These are phyloP conservation scores for Rhabdomys pumilio DNA, from an alignment of 2,797 vertebrate genomes.

Conservation along the genomic window DNA sequence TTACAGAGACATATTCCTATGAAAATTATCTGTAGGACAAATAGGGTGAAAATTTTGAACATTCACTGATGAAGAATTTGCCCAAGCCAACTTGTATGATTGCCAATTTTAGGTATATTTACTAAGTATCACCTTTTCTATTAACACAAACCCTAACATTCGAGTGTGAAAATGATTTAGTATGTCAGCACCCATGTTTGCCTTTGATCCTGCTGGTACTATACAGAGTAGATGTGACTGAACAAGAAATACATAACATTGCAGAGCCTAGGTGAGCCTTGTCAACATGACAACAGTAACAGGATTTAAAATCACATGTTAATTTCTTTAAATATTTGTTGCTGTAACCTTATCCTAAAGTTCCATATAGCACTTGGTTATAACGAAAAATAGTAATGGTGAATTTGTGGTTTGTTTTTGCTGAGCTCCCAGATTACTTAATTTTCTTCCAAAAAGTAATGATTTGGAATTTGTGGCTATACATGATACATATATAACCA, in stretches of 20 bases:
- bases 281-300: not conserved
- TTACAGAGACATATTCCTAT: not conserved
- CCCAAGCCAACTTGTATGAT: not conserved
- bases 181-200: not conserved
- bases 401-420: not conserved
- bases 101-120: not conserved
- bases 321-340: constrained; percentile 10
- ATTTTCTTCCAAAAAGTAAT: not conserved
- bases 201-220: not conserved
- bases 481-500: not conserved
- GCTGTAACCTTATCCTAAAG: not conserved
- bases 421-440: not conserved
- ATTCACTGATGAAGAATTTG: constrained; percentile 35
- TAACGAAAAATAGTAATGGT: not conserved
- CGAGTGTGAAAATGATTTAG: not conserved
- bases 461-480: not conserved
- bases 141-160: constrained; percentile 28
- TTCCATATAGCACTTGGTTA: not conserved
- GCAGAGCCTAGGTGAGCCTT: not conserved
- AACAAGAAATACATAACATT: not conserved
- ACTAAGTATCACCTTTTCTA: not conserved
- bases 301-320: constrained; percentile 20
- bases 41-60: constrained; percentile 26
- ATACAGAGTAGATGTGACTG: not conserved
- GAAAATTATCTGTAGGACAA: constrained; percentile 18